Evolutionary conservation across 2,113 vertebrate species (phyloP).

Genomic region (Cheirogaleus medius): DNA sequence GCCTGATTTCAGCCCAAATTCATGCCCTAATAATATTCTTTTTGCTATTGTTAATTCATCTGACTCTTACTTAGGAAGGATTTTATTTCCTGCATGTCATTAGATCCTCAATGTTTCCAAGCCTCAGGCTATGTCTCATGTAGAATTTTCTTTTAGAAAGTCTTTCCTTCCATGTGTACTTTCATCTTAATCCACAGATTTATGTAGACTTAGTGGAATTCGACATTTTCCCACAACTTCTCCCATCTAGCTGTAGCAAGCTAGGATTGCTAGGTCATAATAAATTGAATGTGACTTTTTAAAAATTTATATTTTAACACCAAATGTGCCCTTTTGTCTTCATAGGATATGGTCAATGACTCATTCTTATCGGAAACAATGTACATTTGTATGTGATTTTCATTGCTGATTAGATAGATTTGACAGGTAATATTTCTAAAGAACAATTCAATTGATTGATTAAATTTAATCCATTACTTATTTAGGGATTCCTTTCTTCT

Average conservation of each 20-base stretch:
- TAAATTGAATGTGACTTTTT: neutral
- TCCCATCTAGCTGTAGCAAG: neutral
- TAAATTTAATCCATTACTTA: neutral
- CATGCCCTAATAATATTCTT: neutral
- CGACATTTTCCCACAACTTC: slow-evolving; percentile 51
- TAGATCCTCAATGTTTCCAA: slow-evolving; percentile 32
- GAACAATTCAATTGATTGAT: neutral
- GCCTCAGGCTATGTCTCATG: slow-evolving; percentile 54
- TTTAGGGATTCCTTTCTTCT: neutral
- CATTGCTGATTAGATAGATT: neutral
- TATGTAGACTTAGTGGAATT: slow-evolving; percentile 42
- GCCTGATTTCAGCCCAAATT: neutral
- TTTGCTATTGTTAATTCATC: neutral
- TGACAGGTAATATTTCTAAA: neutral
- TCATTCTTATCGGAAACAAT: neutral
- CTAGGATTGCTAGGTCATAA: neutral
- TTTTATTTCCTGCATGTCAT: slow-evolving; percentile 51
- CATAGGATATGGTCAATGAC: neutral
- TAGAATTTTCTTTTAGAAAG: slow-evolving; percentile 50
- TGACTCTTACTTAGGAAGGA: slow-evolving; percentile 6
- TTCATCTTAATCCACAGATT: slow-evolving; percentile 72
- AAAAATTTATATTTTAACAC: neutral
- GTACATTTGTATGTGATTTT: neutral
- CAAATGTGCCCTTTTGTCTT: neutral
- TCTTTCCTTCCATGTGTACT: slow-evolving; percentile 19